Percentiles rank a stretch among this genome's conserved stretches.
phyloP scores from a whole-genome alignment of 2,888 invertebrate species.

The Pandemis cinnamomeana region DNA sequence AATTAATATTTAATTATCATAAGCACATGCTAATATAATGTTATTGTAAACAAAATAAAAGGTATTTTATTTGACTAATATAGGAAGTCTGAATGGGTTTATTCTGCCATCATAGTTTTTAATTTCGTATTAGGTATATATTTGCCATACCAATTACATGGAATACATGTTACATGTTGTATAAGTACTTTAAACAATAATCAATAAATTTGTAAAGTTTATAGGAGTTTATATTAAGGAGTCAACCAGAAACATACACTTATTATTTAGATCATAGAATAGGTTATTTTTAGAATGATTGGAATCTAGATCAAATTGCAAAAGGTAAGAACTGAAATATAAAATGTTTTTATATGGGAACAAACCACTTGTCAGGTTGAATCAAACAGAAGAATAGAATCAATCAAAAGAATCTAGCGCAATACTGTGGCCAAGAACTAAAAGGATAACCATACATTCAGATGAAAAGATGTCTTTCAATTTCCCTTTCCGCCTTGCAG shows the following conservation, averaged over 20 bases:
- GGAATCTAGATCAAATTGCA: conserved; percentile 41
- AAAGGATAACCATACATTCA: conserved; percentile 89
- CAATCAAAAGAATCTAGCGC: conserved; percentile 73
- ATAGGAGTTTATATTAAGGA: conserved; percentile 4
- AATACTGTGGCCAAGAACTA: conserved; percentile 78
- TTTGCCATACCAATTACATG: not conserved
- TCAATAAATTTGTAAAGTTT: not conserved
- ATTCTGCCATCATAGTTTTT: not conserved
- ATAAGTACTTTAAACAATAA: too few species aligned
- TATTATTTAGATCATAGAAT: conserved; percentile 37
- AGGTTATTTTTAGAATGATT: conserved; percentile 41
- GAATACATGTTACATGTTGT: conserved; percentile 8
- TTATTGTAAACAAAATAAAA: not conserved
- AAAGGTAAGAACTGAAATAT: conserved; percentile 27
- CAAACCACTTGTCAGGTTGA: conserved; percentile 51
- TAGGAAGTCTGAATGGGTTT: not conserved
- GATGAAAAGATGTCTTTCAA: conserved; percentile 94
- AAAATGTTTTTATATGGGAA: conserved; percentile 24
- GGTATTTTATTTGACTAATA: not conserved
- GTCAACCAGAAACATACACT: conserved; percentile 27
- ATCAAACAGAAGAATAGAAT: conserved; percentile 57
- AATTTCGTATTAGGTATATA: not conserved
- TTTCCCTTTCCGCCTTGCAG: conserved; percentile 92
- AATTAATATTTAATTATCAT: conserved; percentile 19
- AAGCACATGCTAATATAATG: conserved; percentile 31